Base-by-base conservation (phyloP, 2,888 invertebrate species). In the Napeogenes sylphis region DNA sequence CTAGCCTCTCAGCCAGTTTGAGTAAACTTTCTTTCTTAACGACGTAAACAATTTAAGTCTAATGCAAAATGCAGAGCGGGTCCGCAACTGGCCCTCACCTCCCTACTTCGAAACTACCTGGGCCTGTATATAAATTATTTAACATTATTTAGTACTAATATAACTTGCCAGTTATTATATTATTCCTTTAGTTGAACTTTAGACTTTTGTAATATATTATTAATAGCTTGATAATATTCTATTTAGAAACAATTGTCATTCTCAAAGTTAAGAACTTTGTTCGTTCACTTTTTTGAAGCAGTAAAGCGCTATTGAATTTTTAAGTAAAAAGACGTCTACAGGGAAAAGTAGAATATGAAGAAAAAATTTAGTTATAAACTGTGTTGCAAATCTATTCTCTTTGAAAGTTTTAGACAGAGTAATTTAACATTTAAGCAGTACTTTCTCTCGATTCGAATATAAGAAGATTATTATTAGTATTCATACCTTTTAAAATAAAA, bases 21-120 rank as follows among this genome's bases (percentile, higher is more conserved):
- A 71, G 69, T 70, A 73, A 87, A 88, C 76, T 88, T 88, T 83
- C 81, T 85, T 85, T 85, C 87, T 85, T 88, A 89, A 88, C 87
- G 88, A 88, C 88, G 86, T 88, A 87, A 89, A 89, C 87, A 88
- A 88, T 89, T 89, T 89, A 87, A 87, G 87, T 84, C 84, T 88
- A 87, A 89, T 89, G 85, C 84, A 89, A 89, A 85, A 89, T 88
- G 87, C 87, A 87, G 83, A 79, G 77, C 75, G 71, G 68, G 77
- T 78, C 75, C 77, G 77, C 77, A 79, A 82, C 82, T 74, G 70
- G 66, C 70, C 74, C 71, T 73, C 71, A 59, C 70, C 70, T 75
- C 75, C 69, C 71, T 59, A 71, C 65, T 72, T 67, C 73, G 68
- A 8, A 73, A 70, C 72, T 80, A 83, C 85, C 83, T 84, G 80